Percentiles rank a stretch among this genome's conserved stretches.
These are phyloP conservation scores for Bothrops jararaca DNA, from an alignment of 2,113 vertebrate species.

Conservation along the genomic window DNA sequence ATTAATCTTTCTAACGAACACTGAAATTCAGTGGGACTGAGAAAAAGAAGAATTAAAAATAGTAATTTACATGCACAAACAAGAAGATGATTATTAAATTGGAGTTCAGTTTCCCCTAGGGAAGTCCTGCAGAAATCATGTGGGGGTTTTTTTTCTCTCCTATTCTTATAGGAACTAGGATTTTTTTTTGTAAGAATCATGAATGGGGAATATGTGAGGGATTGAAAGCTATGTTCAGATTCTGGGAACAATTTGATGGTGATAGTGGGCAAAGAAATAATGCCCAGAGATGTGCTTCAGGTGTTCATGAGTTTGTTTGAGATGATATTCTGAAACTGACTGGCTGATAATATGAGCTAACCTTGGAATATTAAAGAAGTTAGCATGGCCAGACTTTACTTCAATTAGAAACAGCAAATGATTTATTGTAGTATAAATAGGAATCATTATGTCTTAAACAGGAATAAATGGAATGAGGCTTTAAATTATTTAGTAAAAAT, in stretches of 20 bases:
- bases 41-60: background rate
- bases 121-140: background rate
- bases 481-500: too few relatives aligned
- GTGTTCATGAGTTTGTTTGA: too few relatives aligned
- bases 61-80: background rate
- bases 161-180: too few relatives aligned
- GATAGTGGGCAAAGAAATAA: too few relatives aligned
- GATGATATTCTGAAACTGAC: background rate
- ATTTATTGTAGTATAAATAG: background rate
- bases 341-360: background rate
- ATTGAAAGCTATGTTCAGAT: too few relatives aligned
- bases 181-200: too few relatives aligned
- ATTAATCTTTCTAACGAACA: background rate
- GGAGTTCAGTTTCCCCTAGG: background rate
- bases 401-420: background rate
- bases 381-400: background rate
- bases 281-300: too few relatives aligned
- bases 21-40: background rate
- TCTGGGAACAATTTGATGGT: too few relatives aligned
- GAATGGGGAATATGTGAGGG: too few relatives aligned
- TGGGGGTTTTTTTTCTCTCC: too few relatives aligned
- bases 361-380: background rate
- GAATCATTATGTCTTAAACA: too few relatives aligned
- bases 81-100: background rate
- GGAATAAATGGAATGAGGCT: too few relatives aligned